phyloP scores from a whole-genome alignment of 2,113 vertebrate species.

The Enhydra lutris region DNA sequence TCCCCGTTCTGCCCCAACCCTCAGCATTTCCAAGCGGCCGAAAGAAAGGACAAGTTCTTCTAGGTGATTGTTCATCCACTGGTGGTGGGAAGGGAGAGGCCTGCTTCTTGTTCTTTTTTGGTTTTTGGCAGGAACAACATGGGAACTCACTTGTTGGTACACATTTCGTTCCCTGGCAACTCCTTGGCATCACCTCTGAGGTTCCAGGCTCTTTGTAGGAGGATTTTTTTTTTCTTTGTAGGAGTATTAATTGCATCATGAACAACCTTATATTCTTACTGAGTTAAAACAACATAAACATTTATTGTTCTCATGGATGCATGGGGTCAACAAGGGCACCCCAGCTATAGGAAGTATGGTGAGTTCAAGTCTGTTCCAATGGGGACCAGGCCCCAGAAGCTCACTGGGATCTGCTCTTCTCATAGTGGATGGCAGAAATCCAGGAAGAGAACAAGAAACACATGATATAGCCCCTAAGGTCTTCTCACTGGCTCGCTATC shows the following conservation, averaged over 20 bases:
- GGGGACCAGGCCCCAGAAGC: neutral
- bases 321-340: neutral
- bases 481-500: neutral
- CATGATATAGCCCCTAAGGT: no score
- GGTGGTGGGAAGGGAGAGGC: neutral
- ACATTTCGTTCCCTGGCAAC: conserved; percentile 15
- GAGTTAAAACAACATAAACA: conserved; percentile 7
- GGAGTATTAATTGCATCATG: neutral
- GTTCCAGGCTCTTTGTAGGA: neutral
- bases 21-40: neutral
- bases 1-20: neutral
- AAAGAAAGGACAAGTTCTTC: neutral
- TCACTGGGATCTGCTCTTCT: neutral
- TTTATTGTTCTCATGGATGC: neutral
- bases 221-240: neutral
- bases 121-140: neutral
- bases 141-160: neutral
- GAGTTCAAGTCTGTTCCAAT: neutral
- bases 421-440: neutral
- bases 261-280: neutral
- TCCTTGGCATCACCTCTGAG: neutral
- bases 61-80: neutral
- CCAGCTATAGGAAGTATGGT: neutral
- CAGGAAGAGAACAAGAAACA: neutral
- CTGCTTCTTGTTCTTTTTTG: neutral